Percentiles rank a stretch among this genome's conserved stretches.
Evolutionary conservation across 2,113 vertebrate species (phyloP).

Genomic region (Leuciscus idus): DNA sequence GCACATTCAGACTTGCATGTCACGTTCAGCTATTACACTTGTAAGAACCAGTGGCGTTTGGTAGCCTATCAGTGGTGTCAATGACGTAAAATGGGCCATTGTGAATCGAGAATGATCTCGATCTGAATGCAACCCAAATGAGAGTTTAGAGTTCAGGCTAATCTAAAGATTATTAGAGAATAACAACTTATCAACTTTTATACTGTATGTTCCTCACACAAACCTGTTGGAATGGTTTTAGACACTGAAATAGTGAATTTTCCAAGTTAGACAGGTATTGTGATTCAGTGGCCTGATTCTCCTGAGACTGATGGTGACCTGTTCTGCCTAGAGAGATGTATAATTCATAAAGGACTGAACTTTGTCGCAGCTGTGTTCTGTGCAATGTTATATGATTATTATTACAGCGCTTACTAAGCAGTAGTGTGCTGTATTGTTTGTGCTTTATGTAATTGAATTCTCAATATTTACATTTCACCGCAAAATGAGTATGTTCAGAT

Average conservation of each 20-base stretch:
- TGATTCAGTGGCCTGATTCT: conserved; percentile 1
- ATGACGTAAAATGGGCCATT: neutral
- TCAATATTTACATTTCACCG: neutral
- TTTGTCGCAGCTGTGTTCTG: neutral
- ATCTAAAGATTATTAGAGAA: neutral
- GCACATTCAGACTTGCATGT: neutral
- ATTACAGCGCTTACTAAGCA: neutral
- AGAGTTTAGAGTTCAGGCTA: neutral
- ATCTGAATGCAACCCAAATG: neutral
- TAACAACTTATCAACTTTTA: neutral
- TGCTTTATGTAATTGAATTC: neutral
- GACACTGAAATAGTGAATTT: neutral
- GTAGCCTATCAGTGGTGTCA: too few relatives aligned
- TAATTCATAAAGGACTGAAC: neutral
- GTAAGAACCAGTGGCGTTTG: too few relatives aligned
- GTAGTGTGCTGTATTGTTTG: neutral
- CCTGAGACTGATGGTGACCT: neutral
- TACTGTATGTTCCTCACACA: neutral
- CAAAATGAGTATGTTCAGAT: neutral
- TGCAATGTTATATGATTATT: neutral
- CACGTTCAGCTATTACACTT: neutral
- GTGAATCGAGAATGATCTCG: neutral
- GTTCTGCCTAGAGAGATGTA: neutral
- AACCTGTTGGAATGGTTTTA: neutral
- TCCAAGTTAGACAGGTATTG: neutral